Base-by-base conservation (phyloP, 2,113 vertebrate species). In the Perca fluviatilis region DNA sequence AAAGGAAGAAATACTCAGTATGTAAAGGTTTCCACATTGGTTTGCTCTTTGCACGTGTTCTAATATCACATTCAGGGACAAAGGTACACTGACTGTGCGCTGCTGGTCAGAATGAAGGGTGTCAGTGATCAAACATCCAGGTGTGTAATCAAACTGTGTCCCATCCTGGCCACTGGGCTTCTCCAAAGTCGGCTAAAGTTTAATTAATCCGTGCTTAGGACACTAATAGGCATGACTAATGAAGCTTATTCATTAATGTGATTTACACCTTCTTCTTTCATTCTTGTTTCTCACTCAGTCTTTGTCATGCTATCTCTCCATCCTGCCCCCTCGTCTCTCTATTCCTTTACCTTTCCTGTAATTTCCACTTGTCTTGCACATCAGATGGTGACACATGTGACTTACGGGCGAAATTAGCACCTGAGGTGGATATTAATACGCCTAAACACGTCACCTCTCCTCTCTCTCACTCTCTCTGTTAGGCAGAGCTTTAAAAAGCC, bases 181-280 rank as follows among this genome's bases (percentile, higher is more conserved):
- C 86, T 84, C 72, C 47, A 58, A 89, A 89, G 74, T 80, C 80
- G 12, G 53, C 82, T 84, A 51, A 86, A 82, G 77, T 88, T 80
- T 83, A 91, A 91, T 81, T 65, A 86, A 91, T 88, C 84, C 63
- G 11, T 67, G 74, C 86, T 82, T 51, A 85, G 69, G 70, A 75
- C 60, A 66, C 85, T 90, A 90, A 92, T 91, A 90, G 79, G 71
- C 83, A 82, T 23, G 15, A 65, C 88, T 92, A 91, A 92, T 89
- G 77, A 89, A 63, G 85, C 76, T 84, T 90, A 81, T 88, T 88
- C 80, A 90, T 87, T 88, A 85, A 84, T 77, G 80, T 85, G 77
- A 91, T 91, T 89, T 83, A 88, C 85, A 83, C 61, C 74, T 74
- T 65, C 23, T 71, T 75, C 23, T 71, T 75, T 62, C 66, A 50